Evolutionary conservation across 2,113 vertebrate genomes (phyloP), one percentile per base, ranked within the genome.

Genomic region (Malurus alboscapulatus): DNA sequence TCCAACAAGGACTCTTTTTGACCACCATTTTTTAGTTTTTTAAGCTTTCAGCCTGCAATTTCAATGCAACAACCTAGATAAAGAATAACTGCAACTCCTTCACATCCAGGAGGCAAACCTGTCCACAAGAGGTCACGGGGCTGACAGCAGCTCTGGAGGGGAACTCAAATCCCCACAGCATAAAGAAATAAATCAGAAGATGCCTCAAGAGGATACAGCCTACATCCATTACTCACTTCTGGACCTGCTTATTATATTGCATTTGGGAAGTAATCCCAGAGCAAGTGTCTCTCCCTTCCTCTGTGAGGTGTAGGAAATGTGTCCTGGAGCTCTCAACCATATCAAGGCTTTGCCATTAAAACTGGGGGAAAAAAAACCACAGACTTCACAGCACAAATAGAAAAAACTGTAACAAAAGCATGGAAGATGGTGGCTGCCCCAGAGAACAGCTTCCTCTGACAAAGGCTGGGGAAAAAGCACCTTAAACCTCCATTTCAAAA

Each of bases 281-380:
- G 42, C 20, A 86, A 48, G 51, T 16, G 10, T 22, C 45, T 30
- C 20, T 76, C 45, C 89, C 50, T 48, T 51, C 59, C 45, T 26
- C 14, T 50, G 30, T 4, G 17, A 80, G 34, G 42, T 25, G 14
- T 3, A 87, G 6, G 44, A 68, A 54, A 63, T 1, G 14, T 7
- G 17, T n/a, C 45, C 54, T 76, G 75, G 40, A 73, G 22, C 59
- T 88, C 75, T 29, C 22, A 54, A 25, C n/a, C 68, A 83, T 9
- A 19, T 0, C 3, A 29, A 72, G 26, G 36, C 27, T 85, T 55
- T 73, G 58, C 50, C 5, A 3, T 26, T 61, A 65, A 21, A 9
- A 50, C 0, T 15, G 25, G 29, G 44, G 55, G 7, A 7, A 57
- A 51, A 81, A 66, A 1, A 0, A 7, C 15, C n/a, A 47, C 24